Evolutionary conservation across 2,888 invertebrate genomes (phyloP), one percentile per base, ranked within the genome.

Genomic region (Lymantria dispar): DNA sequence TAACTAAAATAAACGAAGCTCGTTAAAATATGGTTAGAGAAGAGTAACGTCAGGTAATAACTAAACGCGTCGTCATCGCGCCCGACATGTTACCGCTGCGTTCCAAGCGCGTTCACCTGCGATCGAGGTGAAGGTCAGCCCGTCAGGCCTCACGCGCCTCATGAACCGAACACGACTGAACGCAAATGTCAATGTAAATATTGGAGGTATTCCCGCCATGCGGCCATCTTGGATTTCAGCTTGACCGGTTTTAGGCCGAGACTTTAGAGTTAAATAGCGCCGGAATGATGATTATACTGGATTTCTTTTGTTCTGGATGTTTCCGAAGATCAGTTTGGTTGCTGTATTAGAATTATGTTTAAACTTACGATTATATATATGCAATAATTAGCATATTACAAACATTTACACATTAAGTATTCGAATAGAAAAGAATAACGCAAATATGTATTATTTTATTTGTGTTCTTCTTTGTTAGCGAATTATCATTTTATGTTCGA

Each of bases 111-210:
- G 80, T 82, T 82, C 85, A 85, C 84, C 87, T 85, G 83, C 74
- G 74, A 87, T 83, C 72, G 84, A 85, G 90, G 90, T 90, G 86
- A 90, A 90, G 90, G 90, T 87, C 86, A 82, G 40, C 40, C 8
- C 15, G 40, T 14, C 40, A 14, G 72, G 62, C 70, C 68, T 87
- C 86, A 82, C 74, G 62, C 72, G 70, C 70, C 68, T 70, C 76
- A 72, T 78, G 76, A 81, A 79, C 70, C 60, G 58, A 74, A 68
- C 71, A 70, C 61, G 74, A 67, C 68, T 64, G 73, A 72, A 78
- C 79, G 80, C 78, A 83, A 84, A 88, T 83, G 80, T 84, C 82
- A 85, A 78, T 76, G 76, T 80, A 75, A 78, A 77, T 76, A 71
- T 65, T 68, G 72, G 63, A 69, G 60, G 78, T 72, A 72, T 83